phyloP scores from a whole-genome alignment of 2,113 vertebrate genomes.

The Piprites chloris region DNA sequence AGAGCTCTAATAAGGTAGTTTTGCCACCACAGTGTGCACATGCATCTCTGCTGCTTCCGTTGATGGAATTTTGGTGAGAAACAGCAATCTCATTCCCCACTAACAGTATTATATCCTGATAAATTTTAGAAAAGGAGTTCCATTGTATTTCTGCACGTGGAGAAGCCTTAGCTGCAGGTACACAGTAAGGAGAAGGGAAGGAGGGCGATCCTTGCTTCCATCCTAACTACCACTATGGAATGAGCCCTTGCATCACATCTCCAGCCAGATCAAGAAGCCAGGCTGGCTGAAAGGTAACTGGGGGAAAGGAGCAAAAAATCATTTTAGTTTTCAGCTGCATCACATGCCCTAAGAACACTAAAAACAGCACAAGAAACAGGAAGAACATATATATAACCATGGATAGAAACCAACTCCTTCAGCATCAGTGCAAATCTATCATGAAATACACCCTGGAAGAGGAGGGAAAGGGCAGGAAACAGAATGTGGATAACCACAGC shows the following conservation, averaged over 20 bases:
- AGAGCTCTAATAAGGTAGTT: neutral
- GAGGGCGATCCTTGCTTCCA: rapidly evolving
- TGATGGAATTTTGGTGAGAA: neutral
- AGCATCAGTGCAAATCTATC: neutral
- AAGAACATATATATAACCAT: neutral
- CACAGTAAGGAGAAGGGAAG: neutral
- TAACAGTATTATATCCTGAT: neutral
- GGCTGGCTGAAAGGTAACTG: neutral
- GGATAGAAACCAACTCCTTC: neutral
- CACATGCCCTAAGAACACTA: neutral
- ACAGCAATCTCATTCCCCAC: neutral
- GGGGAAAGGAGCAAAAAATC: neutral
- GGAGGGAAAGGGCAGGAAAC: neutral
- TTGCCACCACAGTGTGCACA: rapidly evolving
- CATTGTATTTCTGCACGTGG: neutral
- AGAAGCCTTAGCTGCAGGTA: neutral
- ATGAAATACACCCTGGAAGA: neutral
- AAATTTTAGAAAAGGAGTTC: neutral
- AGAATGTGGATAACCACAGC: neutral
- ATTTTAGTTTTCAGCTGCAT: neutral
- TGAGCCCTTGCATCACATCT: neutral
- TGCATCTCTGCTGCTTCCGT: neutral
- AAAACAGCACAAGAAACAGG: neutral
- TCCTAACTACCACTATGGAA: neutral
- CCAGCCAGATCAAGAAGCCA: neutral